Percentiles rank a stretch among this genome's conserved stretches.
Conservation (phyloP, 2,888 invertebrate species). For the Homarus gammarus region DNA sequence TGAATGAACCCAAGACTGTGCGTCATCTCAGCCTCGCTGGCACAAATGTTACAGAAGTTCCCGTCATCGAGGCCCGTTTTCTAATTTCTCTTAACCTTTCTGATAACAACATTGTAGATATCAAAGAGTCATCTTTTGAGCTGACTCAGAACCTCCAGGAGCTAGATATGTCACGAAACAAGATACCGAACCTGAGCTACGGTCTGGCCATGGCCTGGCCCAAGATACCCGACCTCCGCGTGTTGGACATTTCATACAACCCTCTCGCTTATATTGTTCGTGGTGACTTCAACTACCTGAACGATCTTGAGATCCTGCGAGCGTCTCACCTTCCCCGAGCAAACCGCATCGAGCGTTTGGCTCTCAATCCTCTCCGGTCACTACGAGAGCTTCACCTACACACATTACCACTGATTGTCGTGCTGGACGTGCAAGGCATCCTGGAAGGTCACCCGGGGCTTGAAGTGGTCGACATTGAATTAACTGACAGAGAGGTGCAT, state of each 20-base stretch:
- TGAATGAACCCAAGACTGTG: conserved; percentile 93
- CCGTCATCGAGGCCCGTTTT: conserved; percentile 87
- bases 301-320: conserved; percentile 83
- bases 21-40: conserved; percentile 88
- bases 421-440: conserved; percentile 88
- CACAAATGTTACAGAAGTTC: conserved; percentile 84
- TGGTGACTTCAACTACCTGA: conserved; percentile 87
- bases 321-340: conserved; percentile 86
- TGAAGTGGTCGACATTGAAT: conserved; percentile 89
- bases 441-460: conserved; percentile 87
- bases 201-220: conserved; percentile 85
- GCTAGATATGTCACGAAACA: conserved; percentile 88
- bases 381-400: conserved; percentile 86
- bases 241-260: conserved; percentile 90
- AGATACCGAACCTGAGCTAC: conserved; percentile 78
- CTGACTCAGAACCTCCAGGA: conserved; percentile 88
- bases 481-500: conserved; percentile 88
- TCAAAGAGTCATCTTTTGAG: conserved; percentile 86
- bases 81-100: conserved; percentile 89
- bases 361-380: conserved; percentile 87
- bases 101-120: conserved; percentile 85
- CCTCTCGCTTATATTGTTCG: conserved; percentile 88
- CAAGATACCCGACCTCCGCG: conserved; percentile 85
- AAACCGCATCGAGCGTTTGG: conserved; percentile 89
- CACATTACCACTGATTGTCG: conserved; percentile 88